phyloP scores from a whole-genome alignment of 2,888 invertebrate genomes.

The Troides helena region DNA sequence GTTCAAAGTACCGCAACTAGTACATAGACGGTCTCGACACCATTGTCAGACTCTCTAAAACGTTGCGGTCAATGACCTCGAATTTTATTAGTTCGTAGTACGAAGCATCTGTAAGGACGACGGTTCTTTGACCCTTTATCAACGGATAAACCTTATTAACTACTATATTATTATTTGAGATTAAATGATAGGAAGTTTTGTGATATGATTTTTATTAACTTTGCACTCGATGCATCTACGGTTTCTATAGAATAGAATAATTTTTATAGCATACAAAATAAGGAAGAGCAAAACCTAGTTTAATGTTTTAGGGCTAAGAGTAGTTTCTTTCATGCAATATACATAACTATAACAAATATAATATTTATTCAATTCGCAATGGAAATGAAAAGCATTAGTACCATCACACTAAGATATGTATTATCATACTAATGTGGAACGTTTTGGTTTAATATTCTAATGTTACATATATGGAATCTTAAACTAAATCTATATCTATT shows the following conservation, averaged over 20 bases:
- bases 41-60: slow-evolving; percentile 53
- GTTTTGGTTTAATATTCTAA: too few relatives aligned
- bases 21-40: slow-evolving; percentile 40
- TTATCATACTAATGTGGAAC: too few relatives aligned
- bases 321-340: too few relatives aligned
- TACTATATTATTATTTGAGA: background rate
- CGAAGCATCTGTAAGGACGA: slow-evolving; percentile 12
- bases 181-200: background rate
- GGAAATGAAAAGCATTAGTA: too few relatives aligned
- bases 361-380: too few relatives aligned
- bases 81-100: slow-evolving; percentile 47
- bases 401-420: too few relatives aligned
- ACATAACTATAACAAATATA: too few relatives aligned
- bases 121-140: slow-evolving; percentile 26
- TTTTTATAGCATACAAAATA: background rate
- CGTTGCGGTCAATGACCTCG: slow-evolving; percentile 57
- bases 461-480: too few relatives aligned
- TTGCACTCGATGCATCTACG: background rate
- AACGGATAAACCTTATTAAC: slow-evolving; percentile 8
- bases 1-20: slow-evolving; percentile 36
- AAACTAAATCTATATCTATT: too few relatives aligned
- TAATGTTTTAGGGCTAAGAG: too few relatives aligned
- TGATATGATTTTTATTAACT: background rate
- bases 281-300: too few relatives aligned
- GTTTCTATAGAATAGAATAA: background rate